Evolutionary conservation across 2,113 vertebrate species (phyloP).

Genomic region (Dermatemys mawii): DNA sequence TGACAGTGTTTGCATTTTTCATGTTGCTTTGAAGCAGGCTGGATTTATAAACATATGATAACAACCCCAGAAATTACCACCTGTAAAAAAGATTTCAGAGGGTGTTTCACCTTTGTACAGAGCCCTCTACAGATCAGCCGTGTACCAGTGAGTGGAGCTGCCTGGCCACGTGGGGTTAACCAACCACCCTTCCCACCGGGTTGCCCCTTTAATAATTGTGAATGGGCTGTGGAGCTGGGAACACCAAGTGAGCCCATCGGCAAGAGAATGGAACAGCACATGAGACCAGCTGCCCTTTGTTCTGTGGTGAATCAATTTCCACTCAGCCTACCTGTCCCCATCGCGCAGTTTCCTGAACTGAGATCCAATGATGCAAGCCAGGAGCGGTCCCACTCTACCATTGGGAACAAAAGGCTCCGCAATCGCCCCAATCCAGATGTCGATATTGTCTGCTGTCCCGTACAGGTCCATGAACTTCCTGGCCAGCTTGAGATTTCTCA

Average conservation of each 20-base stretch:
- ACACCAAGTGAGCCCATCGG: background rate
- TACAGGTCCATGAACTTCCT: constrained; percentile 85
- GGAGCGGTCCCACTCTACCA: constrained; percentile 87
- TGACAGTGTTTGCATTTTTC: background rate
- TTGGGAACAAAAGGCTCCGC: constrained; percentile 84
- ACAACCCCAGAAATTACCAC: background rate
- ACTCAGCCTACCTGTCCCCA: constrained; percentile 78
- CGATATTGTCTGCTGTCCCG: constrained; percentile 85
- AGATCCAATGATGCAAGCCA: constrained; percentile 87
- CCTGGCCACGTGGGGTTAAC: background rate
- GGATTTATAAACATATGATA: background rate
- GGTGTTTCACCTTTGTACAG: background rate
- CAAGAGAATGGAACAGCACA: background rate
- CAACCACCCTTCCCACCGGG: background rate
- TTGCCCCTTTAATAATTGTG: background rate
- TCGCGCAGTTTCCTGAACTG: constrained; percentile 85
- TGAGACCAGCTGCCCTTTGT: background rate
- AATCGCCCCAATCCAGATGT: constrained; percentile 90
- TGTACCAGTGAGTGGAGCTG: background rate
- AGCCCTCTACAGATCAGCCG: background rate
- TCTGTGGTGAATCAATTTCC: background rate
- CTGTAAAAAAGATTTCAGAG: background rate
- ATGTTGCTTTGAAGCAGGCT: background rate
- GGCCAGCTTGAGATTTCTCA: constrained; percentile 80
- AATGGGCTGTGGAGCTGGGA: background rate